Evolutionary conservation across 1,140 invertebrate genomes (phyloP).

Genomic region (Drosophila pseudoobscura): DNA sequence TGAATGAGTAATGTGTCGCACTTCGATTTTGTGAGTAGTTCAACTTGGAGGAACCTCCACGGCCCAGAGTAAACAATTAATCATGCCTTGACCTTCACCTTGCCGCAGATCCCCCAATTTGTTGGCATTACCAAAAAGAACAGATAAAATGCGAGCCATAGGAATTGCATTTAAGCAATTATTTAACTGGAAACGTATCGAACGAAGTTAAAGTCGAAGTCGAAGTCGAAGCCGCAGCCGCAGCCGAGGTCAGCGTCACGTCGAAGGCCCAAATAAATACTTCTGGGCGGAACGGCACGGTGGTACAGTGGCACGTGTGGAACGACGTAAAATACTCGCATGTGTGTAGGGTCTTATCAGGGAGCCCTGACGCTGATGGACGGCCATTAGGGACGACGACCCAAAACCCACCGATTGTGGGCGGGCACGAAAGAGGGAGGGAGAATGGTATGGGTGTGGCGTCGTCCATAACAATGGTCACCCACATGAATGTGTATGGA

Average conservation of each 20-base stretch:
- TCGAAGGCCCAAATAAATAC: slow-evolving; percentile 21
- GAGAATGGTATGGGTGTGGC: slow-evolving; percentile 34
- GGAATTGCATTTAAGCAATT: slow-evolving; percentile 48
- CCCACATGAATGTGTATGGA: slow-evolving; percentile 17
- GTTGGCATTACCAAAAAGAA: slow-evolving; percentile 32
- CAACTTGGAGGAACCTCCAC: slow-evolving; percentile 1
- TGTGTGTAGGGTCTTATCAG: slow-evolving; percentile 46
- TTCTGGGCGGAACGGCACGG: too few species aligned
- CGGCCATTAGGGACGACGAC: slow-evolving; percentile 56
- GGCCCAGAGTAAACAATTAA: slow-evolving; percentile 19
- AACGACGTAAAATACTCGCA: slow-evolving; percentile 44
- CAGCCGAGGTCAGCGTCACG: slow-evolving; percentile 17
- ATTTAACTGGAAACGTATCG: slow-evolving; percentile 42
- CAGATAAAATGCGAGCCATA: slow-evolving; percentile 18
- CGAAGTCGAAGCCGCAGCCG: slow-evolving; percentile 2
- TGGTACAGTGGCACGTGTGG: slow-evolving; percentile 38
- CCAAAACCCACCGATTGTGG: slow-evolving; percentile 29
- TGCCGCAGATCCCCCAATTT: slow-evolving; percentile 23
- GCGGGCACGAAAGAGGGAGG: background rate
- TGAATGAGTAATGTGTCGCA: slow-evolving; percentile 2
- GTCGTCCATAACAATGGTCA: slow-evolving; percentile 34
- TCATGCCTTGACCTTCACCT: slow-evolving; percentile 47
- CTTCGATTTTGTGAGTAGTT: background rate
- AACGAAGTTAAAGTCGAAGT: slow-evolving; percentile 18
- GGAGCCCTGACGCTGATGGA: slow-evolving; percentile 27